Evolutionary conservation across 2,888 invertebrate genomes (phyloP).

Genomic region (Aspidiotus destructor): DNA sequence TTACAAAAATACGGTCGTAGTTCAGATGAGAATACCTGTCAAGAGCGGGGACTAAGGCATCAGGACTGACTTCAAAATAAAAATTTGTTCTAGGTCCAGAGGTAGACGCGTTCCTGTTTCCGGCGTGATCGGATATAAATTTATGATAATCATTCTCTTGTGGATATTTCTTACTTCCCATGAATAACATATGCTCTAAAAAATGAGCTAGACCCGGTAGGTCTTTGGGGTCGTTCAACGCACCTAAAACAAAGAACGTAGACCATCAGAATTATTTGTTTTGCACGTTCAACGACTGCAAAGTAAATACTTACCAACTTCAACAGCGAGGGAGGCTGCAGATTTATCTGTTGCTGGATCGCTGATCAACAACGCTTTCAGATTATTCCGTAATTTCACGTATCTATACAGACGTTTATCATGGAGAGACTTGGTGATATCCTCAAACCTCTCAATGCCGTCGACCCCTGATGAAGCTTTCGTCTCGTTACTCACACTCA

Average conservation of each 20-base stretch:
- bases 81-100: conserved; percentile 84
- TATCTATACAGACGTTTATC: conserved; percentile 83
- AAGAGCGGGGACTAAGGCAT: conserved; percentile 64
- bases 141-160: conserved; percentile 84
- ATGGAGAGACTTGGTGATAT: conserved; percentile 70
- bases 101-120: conserved; percentile 84
- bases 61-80: conserved; percentile 85
- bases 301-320: conserved; percentile 59
- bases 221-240: conserved; percentile 79
- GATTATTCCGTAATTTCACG: conserved; percentile 67
- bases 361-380: conserved; percentile 82
- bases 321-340: conserved; percentile 83
- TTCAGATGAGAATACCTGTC: conserved; percentile 54
- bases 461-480: no score
- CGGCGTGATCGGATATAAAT: conserved; percentile 83
- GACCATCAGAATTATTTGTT: no score
- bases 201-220: conserved; percentile 93
- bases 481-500: no score
- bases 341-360: conserved; percentile 86
- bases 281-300: no score
- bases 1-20: conserved; percentile 11
- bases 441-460: conserved; percentile 43
- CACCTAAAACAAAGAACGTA: conserved; percentile 48
- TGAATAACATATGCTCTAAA: conserved; percentile 97
- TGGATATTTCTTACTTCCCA: conserved; percentile 90